Evolutionary conservation across 2,113 vertebrate species (phyloP).

Genomic region (Thunnus thynnus): DNA sequence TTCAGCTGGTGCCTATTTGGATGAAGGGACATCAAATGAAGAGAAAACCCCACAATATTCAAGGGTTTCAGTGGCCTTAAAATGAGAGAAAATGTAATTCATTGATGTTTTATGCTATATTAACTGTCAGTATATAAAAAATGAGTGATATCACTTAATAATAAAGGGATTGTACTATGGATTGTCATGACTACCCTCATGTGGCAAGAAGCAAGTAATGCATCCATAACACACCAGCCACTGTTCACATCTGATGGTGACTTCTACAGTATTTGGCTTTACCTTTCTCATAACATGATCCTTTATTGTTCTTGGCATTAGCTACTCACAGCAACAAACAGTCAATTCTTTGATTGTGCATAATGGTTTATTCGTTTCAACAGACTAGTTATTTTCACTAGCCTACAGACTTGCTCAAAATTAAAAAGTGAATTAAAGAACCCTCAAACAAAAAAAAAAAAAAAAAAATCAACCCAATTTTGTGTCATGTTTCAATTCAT

Average conservation of each 20-base stretch:
- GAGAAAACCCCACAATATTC: background rate
- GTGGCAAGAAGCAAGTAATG: slow-evolving; percentile 39
- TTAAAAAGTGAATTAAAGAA: slow-evolving; percentile 61
- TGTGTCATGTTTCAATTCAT: slow-evolving; percentile 20
- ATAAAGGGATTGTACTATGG: background rate
- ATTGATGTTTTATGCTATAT: background rate
- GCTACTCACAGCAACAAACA: slow-evolving; percentile 1
- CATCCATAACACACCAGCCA: slow-evolving; percentile 3
- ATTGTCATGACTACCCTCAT: slow-evolving; percentile 40
- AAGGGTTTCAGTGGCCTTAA: background rate
- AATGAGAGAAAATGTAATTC: too few relatives aligned
- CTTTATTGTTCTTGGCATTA: background rate
- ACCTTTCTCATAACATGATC: background rate
- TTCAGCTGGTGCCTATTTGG: background rate
- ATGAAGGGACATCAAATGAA: background rate
- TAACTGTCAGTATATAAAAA: background rate
- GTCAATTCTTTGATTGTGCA: slow-evolving; percentile 69
- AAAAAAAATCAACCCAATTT: background rate
- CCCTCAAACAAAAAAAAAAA: slow-evolving; percentile 55
- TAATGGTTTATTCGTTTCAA: slow-evolving; percentile 81
- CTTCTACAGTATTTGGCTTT: background rate
- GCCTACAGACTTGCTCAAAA: slow-evolving; percentile 64
- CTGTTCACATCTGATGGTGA: background rate
- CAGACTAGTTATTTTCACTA: slow-evolving; percentile 69
- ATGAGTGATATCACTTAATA: background rate